Evolutionary conservation across 2,888 invertebrate genomes (phyloP).

Genomic region (Drepana falcataria): DNA sequence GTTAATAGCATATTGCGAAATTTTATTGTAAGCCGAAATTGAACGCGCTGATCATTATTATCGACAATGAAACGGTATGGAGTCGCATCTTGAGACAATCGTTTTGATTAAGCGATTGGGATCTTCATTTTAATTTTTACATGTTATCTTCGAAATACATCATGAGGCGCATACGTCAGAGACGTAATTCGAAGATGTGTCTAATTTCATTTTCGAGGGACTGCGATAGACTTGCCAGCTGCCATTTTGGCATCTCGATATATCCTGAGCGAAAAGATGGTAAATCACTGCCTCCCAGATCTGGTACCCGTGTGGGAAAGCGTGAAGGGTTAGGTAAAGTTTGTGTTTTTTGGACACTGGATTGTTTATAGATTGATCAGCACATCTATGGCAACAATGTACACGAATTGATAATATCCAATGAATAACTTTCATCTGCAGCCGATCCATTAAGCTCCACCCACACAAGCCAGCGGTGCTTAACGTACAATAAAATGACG

Average conservation of each 20-base stretch:
- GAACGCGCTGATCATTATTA: constrained; percentile 37
- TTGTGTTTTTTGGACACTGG: too few relatives aligned
- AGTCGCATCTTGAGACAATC: not conserved
- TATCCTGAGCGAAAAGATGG: too few relatives aligned
- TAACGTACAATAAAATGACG: constrained; percentile 45
- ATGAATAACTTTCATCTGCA: constrained; percentile 65
- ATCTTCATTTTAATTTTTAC: not conserved
- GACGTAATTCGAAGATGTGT: too few relatives aligned
- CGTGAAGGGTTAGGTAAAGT: too few relatives aligned
- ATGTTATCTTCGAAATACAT: too few relatives aligned
- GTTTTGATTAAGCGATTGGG: not conserved
- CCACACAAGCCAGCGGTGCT: constrained; percentile 56
- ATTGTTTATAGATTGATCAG: not conserved
- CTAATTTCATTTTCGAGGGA: too few relatives aligned
- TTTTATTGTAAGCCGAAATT: constrained; percentile 31
- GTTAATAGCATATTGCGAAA: constrained; percentile 60
- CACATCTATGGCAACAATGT: constrained; percentile 42
- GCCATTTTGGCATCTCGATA: too few relatives aligned
- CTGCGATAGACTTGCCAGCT: too few relatives aligned
- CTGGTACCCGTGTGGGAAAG: not conserved
- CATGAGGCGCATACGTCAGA: too few relatives aligned
- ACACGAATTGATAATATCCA: constrained; percentile 66
- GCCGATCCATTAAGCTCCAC: constrained; percentile 62
- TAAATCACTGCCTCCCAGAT: too few relatives aligned
- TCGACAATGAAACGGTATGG: constrained; percentile 11